Base-by-base conservation (phyloP, 2,888 invertebrate species). In the Conchocele bisecta region DNA sequence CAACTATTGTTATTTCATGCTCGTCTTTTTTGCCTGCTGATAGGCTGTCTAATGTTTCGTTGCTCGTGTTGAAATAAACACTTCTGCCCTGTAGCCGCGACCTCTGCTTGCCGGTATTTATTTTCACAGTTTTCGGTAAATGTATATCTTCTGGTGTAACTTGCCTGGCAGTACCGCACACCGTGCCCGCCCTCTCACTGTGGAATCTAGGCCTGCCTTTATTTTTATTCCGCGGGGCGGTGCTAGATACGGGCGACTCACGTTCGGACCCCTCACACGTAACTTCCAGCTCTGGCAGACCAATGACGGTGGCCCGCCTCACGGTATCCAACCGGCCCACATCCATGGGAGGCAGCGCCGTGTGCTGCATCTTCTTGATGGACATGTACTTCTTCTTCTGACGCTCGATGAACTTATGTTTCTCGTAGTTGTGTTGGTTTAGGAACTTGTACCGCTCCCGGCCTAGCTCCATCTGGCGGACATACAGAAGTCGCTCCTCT, bases 391-490 rank as follows among this genome's bases (percentile, higher is more conserved):
- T 85, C 31, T 76, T 68, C 56, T 81, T 78, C 59, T 85, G 84
- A 41, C 80, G 74, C 48, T 88, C 87, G 6, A 85, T 44, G 70
- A 89, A 88, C 35, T 84, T 83, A 20, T 86, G 86, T 67, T 84
- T 86, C 70, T 89, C 87, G 69, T 85, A 88, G 6, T 77, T 78
- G 53, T 73, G 83, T 33, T 85, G 82, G 2, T 81, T 50, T 15
- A 87, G 71, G 59, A 87, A 88, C 56, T 88, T 88, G 73, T 88
- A 87, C 17, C 89, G 64, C 74, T 88, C 89, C 22, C 85, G 83
- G n/a, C 88, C 88, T 11, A 89, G 78, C 41, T 89, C 89, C 71
- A 83, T 75, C 44, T 89, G 71, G 63, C 85, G 81, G 4, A 86
- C 60, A 29, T 83, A 84, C 6, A 89, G 71, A 82, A 89, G 79